Evolutionary conservation across 1,140 invertebrate genomes (phyloP).

Genomic region (Pseudomyrmex gracilis): DNA sequence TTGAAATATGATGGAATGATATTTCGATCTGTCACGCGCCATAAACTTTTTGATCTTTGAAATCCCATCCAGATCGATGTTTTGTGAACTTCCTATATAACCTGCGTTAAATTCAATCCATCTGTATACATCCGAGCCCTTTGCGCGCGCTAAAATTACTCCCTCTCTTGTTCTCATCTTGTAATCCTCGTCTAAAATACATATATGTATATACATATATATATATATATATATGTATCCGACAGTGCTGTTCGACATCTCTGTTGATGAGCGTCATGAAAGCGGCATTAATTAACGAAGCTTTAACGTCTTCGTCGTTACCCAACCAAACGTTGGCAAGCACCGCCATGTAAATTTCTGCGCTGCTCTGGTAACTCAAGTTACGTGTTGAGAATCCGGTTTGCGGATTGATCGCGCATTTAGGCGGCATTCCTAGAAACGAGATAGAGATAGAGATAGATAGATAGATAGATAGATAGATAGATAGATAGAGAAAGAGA

Average conservation of each 20-base stretch:
- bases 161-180: background rate
- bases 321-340: no score
- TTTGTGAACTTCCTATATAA: background rate
- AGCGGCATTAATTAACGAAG: background rate
- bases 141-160: background rate
- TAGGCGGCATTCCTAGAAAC: background rate
- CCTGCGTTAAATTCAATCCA: constrained; percentile 17
- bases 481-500: no score
- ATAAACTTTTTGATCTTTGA: background rate
- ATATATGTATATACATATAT: no score
- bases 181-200: background rate
- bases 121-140: constrained; percentile 22
- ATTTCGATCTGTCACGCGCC: background rate
- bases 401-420: constrained; percentile 9
- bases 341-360: background rate
- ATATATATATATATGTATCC: no score
- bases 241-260: background rate
- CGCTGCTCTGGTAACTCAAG: no score
- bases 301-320: background rate
- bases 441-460: no score
- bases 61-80: constrained; percentile 22
- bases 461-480: no score
- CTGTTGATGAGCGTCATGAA: background rate
- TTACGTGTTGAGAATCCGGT: background rate
- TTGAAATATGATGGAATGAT: constrained; percentile 7